phyloP scores from a whole-genome alignment of 1,140 invertebrate genomes.

The Drosophila pseudoananassae region DNA sequence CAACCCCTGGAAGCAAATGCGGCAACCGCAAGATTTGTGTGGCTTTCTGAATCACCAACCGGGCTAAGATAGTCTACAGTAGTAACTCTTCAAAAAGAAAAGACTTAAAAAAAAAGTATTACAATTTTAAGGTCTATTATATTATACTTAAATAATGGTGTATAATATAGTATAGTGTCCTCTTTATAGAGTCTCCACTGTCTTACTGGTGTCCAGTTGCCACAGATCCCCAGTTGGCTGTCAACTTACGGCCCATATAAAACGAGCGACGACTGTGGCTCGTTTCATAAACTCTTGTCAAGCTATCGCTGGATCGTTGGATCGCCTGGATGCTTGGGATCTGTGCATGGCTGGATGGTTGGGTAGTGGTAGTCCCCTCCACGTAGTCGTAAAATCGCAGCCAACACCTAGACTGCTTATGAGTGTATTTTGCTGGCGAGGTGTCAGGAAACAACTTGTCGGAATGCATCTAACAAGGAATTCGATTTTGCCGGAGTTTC shows the following conservation, averaged over 20 bases:
- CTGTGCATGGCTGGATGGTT: constrained; percentile 6
- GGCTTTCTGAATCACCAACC: constrained; percentile 73
- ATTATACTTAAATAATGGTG: too few relatives aligned
- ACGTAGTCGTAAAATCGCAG: constrained; percentile 69
- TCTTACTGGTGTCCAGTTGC: constrained; percentile 31
- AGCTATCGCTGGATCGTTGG: constrained; percentile 59
- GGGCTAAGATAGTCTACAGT: constrained; percentile 7
- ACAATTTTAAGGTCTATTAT: too few relatives aligned
- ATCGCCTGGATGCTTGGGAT: constrained; percentile 21
- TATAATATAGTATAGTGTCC: background rate
- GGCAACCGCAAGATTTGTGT: constrained; percentile 24
- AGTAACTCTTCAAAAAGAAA: background rate
- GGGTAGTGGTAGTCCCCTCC: constrained; percentile 1
- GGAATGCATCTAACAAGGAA: constrained; percentile 84
- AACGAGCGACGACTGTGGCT: constrained; percentile 66
- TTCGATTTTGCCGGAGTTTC: constrained; percentile 76
- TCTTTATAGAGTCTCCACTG: constrained; percentile 6
- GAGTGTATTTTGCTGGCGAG: constrained; percentile 77
- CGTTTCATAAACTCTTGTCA: constrained; percentile 82
- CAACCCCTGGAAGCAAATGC: constrained; percentile 42
- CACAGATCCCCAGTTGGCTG: constrained; percentile 47
- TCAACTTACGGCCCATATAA: constrained; percentile 73
- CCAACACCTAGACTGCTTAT: constrained; percentile 78
- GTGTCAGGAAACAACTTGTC: constrained; percentile 84
- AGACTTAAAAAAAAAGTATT: too few relatives aligned